These are phyloP conservation scores for Drosophila borealis DNA, from an alignment of 2,888 invertebrate species.

Conservation along the genomic window DNA sequence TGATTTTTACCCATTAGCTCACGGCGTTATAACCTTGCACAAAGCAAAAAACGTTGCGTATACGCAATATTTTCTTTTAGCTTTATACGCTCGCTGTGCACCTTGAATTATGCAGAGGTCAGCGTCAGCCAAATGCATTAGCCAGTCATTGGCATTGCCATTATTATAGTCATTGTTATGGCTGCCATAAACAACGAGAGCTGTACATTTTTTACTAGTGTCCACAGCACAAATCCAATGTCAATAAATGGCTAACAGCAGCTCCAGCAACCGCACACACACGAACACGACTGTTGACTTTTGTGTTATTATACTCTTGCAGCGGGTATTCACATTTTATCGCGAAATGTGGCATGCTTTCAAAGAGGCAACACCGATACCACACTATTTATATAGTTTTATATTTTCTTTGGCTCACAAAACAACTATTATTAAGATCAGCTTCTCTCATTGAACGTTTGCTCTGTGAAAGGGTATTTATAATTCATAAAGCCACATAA, in stretches of 20 bases:
- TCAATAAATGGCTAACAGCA: slow-evolving; percentile 65
- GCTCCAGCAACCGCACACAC: slow-evolving; percentile 14
- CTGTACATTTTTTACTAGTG: slow-evolving; percentile 44
- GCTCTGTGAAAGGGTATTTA: slow-evolving; percentile 11
- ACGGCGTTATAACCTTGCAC: slow-evolving; percentile 32
- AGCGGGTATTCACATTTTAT: slow-evolving; percentile 7
- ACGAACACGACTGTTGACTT: slow-evolving; percentile 54
- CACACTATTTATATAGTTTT: neutral
- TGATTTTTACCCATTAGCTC: slow-evolving; percentile 14
- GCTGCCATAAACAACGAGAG: slow-evolving; percentile 52
- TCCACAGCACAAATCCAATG: slow-evolving; percentile 60
- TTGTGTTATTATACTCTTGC: slow-evolving; percentile 43
- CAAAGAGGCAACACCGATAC: neutral
- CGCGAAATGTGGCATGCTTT: neutral
- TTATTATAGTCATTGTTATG: slow-evolving; percentile 63
- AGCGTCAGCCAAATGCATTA: slow-evolving; percentile 30
- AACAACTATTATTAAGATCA: neutral
- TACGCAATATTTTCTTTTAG: slow-evolving; percentile 49
- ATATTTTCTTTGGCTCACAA: slow-evolving; percentile 1
- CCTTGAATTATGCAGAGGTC: slow-evolving; percentile 65
- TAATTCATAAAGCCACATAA: neutral
- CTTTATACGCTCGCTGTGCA: slow-evolving; percentile 31
- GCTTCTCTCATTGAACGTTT: slow-evolving; percentile 7
- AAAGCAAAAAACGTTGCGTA: slow-evolving; percentile 59
- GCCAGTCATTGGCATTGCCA: slow-evolving; percentile 44